Evolutionary conservation across 2,797 vertebrate genomes (phyloP), one percentile per base, ranked within the genome.

Genomic region (Leptatherina wallacei): DNA sequence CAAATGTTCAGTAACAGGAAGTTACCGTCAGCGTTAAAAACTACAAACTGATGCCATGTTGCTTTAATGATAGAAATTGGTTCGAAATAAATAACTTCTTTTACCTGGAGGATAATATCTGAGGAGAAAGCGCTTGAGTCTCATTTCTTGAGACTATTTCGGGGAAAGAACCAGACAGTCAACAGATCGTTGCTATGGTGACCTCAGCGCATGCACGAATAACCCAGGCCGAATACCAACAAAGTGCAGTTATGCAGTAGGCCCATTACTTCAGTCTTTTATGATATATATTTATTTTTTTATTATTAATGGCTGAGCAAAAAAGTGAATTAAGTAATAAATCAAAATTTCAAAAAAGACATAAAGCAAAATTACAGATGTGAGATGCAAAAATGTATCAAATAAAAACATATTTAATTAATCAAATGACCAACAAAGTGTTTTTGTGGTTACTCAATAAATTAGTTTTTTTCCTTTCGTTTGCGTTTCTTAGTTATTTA

Each of bases 81-180:
- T 22, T 49, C 2, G n/a, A 20, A 40, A 32, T 0, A 0, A n/a
- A 22, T 18, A 1, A 29, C 11, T 6, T 24, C 2, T n/a, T 13
- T 90, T 89, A 94, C 93, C 93, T 83, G 93, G 93, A 0, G 97
- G 97, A 80, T 96, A 99, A 92, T 98, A 99, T 57, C 97, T 92
- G 8, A 98, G 94, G 57, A 97, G 88, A 47, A 98, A 94, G 69
- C 96, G 92, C 81, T 92, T 96, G 55, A 97, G 94, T 83, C 90
- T 95, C 97, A 98, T 98, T 44, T 57, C 86, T 9, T 3, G 33
- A 35, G n/a, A 6, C n/a, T 49, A 12, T 24, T n/a, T 22, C 1
- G 44, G 4, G 2, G 14, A 56, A 9, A 0, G 40, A 27, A 4
- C 20, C 2, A 29, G n/a, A n/a, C n/a, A n/a, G 4, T 49, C 87